Evolutionary conservation across 2,888 invertebrate genomes (phyloP).

Genomic region (Branchipolynoe longqiensis): DNA sequence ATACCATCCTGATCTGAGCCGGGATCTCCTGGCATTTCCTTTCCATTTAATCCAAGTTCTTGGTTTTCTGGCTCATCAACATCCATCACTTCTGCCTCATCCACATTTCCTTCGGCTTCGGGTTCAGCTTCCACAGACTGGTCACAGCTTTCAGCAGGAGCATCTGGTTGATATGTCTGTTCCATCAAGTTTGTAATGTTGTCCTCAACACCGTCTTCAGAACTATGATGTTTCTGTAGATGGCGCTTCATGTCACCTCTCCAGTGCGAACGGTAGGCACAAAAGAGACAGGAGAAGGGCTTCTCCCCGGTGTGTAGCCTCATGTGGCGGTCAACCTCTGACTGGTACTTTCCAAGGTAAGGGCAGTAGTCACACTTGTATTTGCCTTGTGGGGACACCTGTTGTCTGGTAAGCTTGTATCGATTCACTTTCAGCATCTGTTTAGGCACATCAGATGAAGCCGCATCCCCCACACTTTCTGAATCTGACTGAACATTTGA

Average conservation of each 20-base stretch:
- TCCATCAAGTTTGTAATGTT: slow-evolving; percentile 53
- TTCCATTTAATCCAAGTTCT: neutral
- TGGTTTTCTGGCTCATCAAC: neutral
- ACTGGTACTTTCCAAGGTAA: slow-evolving; percentile 81
- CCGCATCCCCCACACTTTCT: neutral
- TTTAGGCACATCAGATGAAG: neutral
- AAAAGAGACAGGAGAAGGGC: slow-evolving; percentile 82
- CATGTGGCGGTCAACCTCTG: slow-evolving; percentile 83
- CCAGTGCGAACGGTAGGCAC: slow-evolving; percentile 83
- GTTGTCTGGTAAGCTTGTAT: slow-evolving; percentile 20
- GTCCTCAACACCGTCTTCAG: slow-evolving; percentile 66
- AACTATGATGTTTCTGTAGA: slow-evolving; percentile 82
- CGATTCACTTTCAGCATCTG: slow-evolving; percentile 1
- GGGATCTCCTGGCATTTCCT: neutral
- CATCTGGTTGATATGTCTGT: slow-evolving; percentile 56
- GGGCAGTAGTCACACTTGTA: slow-evolving; percentile 87
- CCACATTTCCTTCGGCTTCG: neutral
- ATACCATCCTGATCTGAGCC: slow-evolving; percentile 32
- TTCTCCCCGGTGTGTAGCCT: slow-evolving; percentile 82
- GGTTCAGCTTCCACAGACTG: neutral
- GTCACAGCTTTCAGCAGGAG: neutral
- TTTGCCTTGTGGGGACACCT: slow-evolving; percentile 81
- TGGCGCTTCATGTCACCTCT: slow-evolving; percentile 83
- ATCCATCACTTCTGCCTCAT: neutral
- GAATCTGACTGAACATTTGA: neutral